Conservation (phyloP, 2,113 vertebrate genomes). For the Leucoraja erinaceus region DNA sequence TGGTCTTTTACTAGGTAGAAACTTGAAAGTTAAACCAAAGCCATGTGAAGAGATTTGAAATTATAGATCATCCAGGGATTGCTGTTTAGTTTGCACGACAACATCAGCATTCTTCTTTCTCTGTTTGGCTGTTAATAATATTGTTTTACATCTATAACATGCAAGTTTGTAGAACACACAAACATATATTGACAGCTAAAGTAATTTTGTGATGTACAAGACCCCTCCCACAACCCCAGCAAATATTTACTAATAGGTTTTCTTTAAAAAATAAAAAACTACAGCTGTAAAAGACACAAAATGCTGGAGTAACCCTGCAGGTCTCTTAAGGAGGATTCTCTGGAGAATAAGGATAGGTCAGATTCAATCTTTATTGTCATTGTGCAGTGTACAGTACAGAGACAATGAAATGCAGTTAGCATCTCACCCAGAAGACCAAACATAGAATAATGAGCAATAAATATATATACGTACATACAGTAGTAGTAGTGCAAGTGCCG, state of each 20-base stretch:
- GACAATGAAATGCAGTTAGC: no score
- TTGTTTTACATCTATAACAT: not conserved
- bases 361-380: no score
- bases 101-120: not conserved
- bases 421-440: no score
- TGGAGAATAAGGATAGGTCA: no score
- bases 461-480: no score
- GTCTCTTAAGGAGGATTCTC: no score
- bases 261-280: no score
- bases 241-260: not conserved
- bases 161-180: not conserved
- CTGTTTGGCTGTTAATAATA: not conserved
- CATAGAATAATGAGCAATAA: no score
- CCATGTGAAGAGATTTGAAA: not conserved
- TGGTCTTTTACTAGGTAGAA: not conserved
- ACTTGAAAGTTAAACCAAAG: not conserved
- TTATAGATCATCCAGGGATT: not conserved
- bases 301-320: no score
- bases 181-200: not conserved
- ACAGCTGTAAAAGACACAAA: no score
- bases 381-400: no score
- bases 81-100: not conserved
- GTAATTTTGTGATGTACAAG: not conserved
- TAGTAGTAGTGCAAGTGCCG: no score
- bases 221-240: not conserved